phyloP scores from a whole-genome alignment of 2,797 vertebrate genomes.

The Euphonia xanthogaster region DNA sequence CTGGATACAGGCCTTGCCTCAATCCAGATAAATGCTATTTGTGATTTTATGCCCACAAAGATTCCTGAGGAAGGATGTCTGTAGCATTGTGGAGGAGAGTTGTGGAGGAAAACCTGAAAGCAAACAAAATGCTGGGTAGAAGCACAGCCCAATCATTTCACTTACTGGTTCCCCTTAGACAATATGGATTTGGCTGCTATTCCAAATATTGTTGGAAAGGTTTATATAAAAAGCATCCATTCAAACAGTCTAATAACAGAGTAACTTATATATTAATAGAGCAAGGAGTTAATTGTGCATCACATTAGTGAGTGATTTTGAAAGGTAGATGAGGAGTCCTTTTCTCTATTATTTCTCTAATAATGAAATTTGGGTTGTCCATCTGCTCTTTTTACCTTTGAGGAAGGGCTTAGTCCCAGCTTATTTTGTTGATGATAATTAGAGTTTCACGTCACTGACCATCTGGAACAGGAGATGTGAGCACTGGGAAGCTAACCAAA shows the following conservation, averaged over 20 bases:
- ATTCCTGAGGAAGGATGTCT: background rate
- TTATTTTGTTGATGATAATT: conserved; percentile 60
- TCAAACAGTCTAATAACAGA: background rate
- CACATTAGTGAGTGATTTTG: background rate
- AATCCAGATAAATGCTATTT: background rate
- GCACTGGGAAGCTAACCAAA: conserved; percentile 46
- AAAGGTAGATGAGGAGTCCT: background rate
- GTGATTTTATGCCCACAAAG: background rate
- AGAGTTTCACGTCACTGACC: conserved; percentile 52
- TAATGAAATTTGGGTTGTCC: conserved; percentile 45
- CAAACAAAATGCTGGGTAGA: background rate
- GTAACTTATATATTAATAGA: background rate
- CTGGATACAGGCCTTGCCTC: background rate
- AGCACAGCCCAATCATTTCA: background rate
- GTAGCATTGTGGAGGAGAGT: background rate
- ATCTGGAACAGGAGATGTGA: conserved; percentile 56
- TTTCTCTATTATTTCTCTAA: conserved; percentile 25
- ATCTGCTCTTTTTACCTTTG: conserved; percentile 66
- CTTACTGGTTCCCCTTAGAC: background rate
- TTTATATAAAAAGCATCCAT: background rate
- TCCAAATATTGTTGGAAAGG: background rate
- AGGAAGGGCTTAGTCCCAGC: conserved; percentile 45
- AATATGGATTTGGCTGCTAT: background rate
- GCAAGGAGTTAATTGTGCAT: background rate
- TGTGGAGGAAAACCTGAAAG: background rate